Evolutionary conservation across 2,888 invertebrate species (phyloP).

Genomic region (Exephanes ischioxanthus): DNA sequence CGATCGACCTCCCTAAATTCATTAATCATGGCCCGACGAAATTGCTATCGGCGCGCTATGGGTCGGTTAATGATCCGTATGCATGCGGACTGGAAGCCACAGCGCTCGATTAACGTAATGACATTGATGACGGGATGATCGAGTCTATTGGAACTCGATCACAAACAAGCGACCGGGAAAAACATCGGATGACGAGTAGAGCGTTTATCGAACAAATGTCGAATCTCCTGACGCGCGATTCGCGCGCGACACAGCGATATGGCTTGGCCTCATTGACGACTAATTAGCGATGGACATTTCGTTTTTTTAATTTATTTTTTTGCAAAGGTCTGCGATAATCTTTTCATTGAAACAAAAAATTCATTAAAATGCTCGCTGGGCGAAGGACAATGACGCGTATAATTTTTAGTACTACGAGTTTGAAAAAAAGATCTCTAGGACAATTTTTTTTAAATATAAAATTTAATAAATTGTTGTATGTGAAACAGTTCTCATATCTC

Average conservation of each 20-base stretch:
- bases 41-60: neutral
- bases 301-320: neutral
- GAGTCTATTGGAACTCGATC: constrained; percentile 15
- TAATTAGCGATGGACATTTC: neutral
- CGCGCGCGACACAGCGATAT: neutral
- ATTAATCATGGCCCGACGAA: constrained; percentile 36
- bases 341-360: neutral
- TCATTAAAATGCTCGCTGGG: neutral
- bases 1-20: constrained; percentile 26
- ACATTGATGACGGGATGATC: constrained; percentile 9
- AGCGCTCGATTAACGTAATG: constrained; percentile 10
- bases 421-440: too few species aligned
- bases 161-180: constrained; percentile 22
- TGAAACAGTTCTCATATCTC: neutral
- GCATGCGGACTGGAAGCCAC: neutral
- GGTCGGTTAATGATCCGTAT: neutral
- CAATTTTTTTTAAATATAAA: neutral
- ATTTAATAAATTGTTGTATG: neutral
- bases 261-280: neutral
- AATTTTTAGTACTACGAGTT: too few species aligned
- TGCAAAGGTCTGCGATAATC: neutral
- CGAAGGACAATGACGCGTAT: too few species aligned
- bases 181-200: constrained; percentile 9
- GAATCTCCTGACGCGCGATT: neutral
- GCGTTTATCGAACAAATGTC: constrained; percentile 15